Evolutionary conservation across 2,888 invertebrate species (phyloP), one percentile per base, ranked within the genome.

Genomic region (Galerucella pusilla): DNA sequence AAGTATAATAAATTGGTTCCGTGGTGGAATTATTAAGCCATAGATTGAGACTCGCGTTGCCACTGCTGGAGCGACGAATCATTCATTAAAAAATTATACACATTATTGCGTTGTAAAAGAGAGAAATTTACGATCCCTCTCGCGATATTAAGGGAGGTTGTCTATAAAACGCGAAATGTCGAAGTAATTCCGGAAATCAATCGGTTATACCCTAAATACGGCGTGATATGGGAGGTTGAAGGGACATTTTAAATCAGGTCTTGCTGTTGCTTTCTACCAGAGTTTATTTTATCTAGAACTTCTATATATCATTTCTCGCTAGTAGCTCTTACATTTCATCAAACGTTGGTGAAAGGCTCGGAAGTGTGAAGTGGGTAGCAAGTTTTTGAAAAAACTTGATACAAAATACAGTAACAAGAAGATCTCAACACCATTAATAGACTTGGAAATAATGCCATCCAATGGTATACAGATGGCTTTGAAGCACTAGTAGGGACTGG

Each of bases 51-150:
- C 6, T 67, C n/a, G 54, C 61, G 9, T 46, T 45, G 60, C 25
- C 46, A 16, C 61, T 45, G 2, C 63, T 11, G 28, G n/a, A 52
- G 16, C 60, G 25, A 12, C 52, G 75, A 59, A 20, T 65, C 70
- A 35, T 68, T 73, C 73, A 73, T 76, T 76, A 68, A 73, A 76
- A 73, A 76, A 76, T 76, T 76, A 76, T 68, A 54, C 71, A 73
- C 73, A 73, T 73, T 76, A 76, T 73, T 76, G 73, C 70, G 66
- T 63, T 49, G 70, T 73, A 73, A 76, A 76, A 63, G 66, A 45
- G 49, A 45, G 42, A 76, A 71, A 70, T 76, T 74, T 76, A 73
- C 70, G 49, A 73, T 61, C 75, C 67, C 68, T 63, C 63, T 11
- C 52, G 35, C 35, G 7, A 52, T 59, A 75, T 42, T n/a, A 25